Evolutionary conservation across 2,797 vertebrate species (phyloP).

Genomic region (Halcyon badia): DNA sequence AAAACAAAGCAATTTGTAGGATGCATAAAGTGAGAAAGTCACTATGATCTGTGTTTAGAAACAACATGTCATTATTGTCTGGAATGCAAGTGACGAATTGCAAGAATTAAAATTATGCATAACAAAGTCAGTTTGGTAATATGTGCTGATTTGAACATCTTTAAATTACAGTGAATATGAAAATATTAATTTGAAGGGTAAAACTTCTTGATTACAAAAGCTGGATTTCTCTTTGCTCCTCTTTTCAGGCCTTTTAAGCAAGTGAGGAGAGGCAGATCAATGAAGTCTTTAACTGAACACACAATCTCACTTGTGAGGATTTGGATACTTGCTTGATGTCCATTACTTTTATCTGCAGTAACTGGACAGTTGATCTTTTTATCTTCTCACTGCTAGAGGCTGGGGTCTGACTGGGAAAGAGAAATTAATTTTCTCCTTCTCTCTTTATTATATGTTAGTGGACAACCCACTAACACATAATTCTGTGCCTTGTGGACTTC

Average conservation of each 20-base stretch:
- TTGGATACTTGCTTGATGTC: neutral
- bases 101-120: constrained; percentile 45
- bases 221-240: neutral
- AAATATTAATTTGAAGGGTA: constrained; percentile 31
- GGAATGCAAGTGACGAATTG: constrained; percentile 46
- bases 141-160: constrained; percentile 28
- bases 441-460: neutral
- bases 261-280: neutral
- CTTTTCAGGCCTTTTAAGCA: neutral
- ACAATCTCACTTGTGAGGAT: neutral
- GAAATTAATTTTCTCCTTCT: neutral
- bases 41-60: neutral
- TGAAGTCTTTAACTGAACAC: neutral
- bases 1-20: constrained; percentile 64
- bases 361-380: constrained; percentile 16
- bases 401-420: neutral
- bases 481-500: neutral
- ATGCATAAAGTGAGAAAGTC: constrained; percentile 43
- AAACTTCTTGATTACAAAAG: neutral
- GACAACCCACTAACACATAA: neutral
- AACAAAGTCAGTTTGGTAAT: neutral
- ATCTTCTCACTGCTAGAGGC: neutral
- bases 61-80: constrained; percentile 44
- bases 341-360: neutral
- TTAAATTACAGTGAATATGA: constrained; percentile 18